These are phyloP conservation scores for Nymphicus hollandicus DNA, from an alignment of 2,113 vertebrate genomes.

Conservation along the genomic window DNA sequence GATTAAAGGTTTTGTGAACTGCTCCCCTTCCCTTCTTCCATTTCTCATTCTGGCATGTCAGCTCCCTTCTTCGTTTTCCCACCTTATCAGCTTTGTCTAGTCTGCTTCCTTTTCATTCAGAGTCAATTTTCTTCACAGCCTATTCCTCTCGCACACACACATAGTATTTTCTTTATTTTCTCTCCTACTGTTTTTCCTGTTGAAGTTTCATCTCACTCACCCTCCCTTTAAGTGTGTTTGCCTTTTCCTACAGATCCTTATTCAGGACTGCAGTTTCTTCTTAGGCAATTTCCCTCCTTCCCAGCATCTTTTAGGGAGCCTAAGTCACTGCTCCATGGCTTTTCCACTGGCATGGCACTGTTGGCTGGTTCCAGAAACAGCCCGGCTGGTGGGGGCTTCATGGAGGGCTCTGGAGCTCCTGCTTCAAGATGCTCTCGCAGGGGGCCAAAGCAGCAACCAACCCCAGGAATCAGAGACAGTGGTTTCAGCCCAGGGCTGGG, in stretches of 20 bases:
- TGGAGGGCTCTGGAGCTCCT: neutral
- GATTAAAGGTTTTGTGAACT: neutral
- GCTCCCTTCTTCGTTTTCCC: neutral
- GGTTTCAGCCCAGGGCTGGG: neutral
- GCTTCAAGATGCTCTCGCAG: neutral
- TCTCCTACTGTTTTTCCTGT: neutral
- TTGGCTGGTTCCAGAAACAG: rapidly evolving
- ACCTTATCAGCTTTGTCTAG: neutral
- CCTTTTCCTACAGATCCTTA: neutral
- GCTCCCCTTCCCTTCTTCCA: neutral
- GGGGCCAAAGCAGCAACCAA: neutral
- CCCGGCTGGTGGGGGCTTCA: neutral
- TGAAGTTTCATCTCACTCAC: neutral
- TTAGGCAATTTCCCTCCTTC: neutral
- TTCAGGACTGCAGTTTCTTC: neutral
- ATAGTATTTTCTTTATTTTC: neutral
- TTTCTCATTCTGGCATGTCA: rapidly evolving
- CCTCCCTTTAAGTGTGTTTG: neutral
- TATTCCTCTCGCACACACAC: neutral
- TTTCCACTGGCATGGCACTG: neutral
- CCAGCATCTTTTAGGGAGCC: neutral
- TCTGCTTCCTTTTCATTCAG: neutral
- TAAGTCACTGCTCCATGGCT: neutral
- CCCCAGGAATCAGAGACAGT: neutral
- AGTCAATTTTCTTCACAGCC: neutral